Conservation (phyloP, 2,888 invertebrate species). For the Andrena marginata region DNA sequence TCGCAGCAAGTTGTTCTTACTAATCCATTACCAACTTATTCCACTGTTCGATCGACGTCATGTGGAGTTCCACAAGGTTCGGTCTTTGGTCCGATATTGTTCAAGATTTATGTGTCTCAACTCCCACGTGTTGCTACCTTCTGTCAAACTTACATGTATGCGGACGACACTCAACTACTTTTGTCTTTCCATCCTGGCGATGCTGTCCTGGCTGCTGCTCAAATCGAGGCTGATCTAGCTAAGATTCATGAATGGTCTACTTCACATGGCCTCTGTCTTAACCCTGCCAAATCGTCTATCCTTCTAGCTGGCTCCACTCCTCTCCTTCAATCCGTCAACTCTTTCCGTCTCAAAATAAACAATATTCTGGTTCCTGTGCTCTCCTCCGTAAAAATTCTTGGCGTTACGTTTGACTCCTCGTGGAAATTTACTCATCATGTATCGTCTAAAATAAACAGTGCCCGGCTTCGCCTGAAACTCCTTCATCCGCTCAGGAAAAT, state of each 20-base stretch:
- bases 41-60: too few species aligned
- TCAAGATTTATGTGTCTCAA: too few species aligned
- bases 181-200: background rate
- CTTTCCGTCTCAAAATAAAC: background rate
- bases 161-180: background rate
- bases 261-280: background rate
- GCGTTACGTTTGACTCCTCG: background rate
- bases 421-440: background rate
- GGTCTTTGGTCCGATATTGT: too few species aligned
- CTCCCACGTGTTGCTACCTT: too few species aligned
- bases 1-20: too few species aligned
- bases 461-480: background rate
- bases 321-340: background rate
- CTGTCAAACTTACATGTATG: too few species aligned
- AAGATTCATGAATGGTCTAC: conserved; percentile 7
- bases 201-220: background rate
- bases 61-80: too few species aligned
- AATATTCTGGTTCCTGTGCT: background rate
- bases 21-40: too few species aligned
- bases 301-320: background rate
- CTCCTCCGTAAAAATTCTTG: background rate
- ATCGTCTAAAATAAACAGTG: background rate
- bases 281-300: background rate
- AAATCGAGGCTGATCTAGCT: background rate
- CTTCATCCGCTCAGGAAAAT: background rate